Evolutionary conservation across 2,797 vertebrate genomes (phyloP).

Genomic region (Alauda arvensis): DNA sequence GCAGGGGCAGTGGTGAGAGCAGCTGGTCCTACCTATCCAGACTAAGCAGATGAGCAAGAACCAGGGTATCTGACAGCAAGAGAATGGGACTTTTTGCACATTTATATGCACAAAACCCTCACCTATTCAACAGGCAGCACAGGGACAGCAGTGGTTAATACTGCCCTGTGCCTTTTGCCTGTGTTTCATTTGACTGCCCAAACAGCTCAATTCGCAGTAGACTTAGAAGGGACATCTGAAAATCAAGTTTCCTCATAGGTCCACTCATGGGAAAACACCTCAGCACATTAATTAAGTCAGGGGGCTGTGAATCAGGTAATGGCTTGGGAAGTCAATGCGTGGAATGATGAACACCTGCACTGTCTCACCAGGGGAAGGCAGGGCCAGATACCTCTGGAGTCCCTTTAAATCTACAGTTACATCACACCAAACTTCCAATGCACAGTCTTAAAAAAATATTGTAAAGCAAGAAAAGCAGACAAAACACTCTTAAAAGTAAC

Average conservation of each 20-base stretch:
- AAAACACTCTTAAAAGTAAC: not conserved
- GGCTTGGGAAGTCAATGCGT: not conserved
- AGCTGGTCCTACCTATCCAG: conserved; percentile 9
- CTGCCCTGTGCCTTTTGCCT: not conserved
- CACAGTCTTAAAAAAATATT: accelerated
- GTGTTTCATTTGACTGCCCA: not conserved
- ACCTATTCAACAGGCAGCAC: not conserved
- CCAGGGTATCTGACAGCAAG: not conserved
- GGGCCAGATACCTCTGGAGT: not conserved
- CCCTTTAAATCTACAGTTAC: not conserved
- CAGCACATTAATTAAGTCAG: not conserved
- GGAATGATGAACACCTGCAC: not conserved
- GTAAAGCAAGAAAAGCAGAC: not conserved
- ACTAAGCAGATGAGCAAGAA: not conserved
- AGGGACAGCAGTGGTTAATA: not conserved
- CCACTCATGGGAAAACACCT: not conserved
- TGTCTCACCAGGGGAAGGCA: not conserved
- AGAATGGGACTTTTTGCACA: not conserved
- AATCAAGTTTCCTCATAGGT: not conserved
- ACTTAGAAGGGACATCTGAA: not conserved
- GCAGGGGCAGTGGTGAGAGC: not conserved
- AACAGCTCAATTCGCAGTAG: not conserved
- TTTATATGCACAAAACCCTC: accelerated
- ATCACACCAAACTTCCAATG: not conserved
- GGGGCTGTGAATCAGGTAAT: not conserved